A percentile compares a stretch with the other conserved stretches of the same genome.
These are phyloP conservation scores for Microtus pennsylvanicus DNA, from an alignment of 2,113 vertebrate genomes.

Conservation along the genomic window DNA sequence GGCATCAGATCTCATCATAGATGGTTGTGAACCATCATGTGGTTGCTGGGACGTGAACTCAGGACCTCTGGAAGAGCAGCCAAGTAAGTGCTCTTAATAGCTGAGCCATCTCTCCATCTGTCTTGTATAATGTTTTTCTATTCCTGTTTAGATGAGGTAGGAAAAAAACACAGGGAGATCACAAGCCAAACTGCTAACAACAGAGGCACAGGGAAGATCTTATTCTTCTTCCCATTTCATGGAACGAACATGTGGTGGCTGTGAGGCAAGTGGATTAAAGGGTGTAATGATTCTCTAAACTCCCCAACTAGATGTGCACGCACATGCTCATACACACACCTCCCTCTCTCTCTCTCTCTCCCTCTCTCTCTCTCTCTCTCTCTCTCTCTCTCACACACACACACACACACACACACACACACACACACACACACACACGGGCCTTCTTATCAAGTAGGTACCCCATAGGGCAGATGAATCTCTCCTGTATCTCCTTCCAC, in stretches of 20 bases:
- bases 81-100: too few relatives aligned
- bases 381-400: too few relatives aligned
- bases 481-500: not conserved
- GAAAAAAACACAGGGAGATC: not conserved
- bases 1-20: too few relatives aligned
- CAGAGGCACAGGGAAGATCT: fast-evolving
- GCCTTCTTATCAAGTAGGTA: fast-evolving
- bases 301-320: not conserved
- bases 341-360: too few relatives aligned
- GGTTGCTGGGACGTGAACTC: too few relatives aligned
- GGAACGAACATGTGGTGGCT: not conserved
- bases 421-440: not conserved
- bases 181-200: not conserved
- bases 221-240: not conserved
- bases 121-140: not conserved
- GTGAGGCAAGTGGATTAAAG: not conserved
- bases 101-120: too few relatives aligned
- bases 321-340: too few relatives aligned
- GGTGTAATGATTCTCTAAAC: not conserved
- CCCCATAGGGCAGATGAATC: not conserved
- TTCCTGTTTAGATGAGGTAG: not conserved
- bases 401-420: too few relatives aligned
- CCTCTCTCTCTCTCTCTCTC: too few relatives aligned
- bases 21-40: too few relatives aligned
- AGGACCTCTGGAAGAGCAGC: too few relatives aligned